Evolutionary conservation across 2,797 vertebrate genomes (phyloP).

Genomic region (Argentina silus): DNA sequence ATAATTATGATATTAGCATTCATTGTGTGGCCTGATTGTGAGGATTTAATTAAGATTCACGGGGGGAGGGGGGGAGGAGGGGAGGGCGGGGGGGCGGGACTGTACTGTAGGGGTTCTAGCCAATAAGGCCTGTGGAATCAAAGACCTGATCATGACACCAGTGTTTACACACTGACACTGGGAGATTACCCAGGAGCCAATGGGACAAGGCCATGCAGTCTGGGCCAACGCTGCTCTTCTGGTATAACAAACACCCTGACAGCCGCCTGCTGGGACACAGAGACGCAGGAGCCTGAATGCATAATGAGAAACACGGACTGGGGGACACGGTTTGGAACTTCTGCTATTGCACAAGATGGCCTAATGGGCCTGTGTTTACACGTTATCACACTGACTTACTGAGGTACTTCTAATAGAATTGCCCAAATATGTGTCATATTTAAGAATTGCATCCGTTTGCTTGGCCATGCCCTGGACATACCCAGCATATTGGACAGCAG

Average conservation of each 20-base stretch:
- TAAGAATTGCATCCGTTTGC: too few species aligned
- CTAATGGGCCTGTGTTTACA: too few species aligned
- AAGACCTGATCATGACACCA: conserved; percentile 46
- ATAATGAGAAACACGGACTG: conserved; percentile 36
- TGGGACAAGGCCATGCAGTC: conserved; percentile 30
- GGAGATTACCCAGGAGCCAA: conserved; percentile 56
- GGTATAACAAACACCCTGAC: neutral
- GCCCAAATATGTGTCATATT: too few species aligned
- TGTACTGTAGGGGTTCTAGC: conserved; percentile 14
- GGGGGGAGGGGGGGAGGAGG: conserved; percentile 9
- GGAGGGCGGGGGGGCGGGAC: neutral
- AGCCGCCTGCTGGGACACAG: conserved; percentile 25
- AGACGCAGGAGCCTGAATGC: conserved; percentile 30
- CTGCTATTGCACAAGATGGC: neutral
- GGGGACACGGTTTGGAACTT: conserved; percentile 2
- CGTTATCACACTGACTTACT: too few species aligned
- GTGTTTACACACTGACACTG: conserved; percentile 52
- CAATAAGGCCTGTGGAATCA: conserved; percentile 43
- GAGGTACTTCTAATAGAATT: too few species aligned
- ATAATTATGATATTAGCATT: conserved; percentile 52
- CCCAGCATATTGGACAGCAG: too few species aligned
- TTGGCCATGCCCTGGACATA: too few species aligned
- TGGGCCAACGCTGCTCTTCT: neutral
- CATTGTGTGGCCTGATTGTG: conserved; percentile 24
- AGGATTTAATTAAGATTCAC: conserved; percentile 42